Evolutionary conservation across 30 jellyfish, hydroid and myxozoan genomes (phyloP).

Genomic region (Morbakka virulenta): DNA sequence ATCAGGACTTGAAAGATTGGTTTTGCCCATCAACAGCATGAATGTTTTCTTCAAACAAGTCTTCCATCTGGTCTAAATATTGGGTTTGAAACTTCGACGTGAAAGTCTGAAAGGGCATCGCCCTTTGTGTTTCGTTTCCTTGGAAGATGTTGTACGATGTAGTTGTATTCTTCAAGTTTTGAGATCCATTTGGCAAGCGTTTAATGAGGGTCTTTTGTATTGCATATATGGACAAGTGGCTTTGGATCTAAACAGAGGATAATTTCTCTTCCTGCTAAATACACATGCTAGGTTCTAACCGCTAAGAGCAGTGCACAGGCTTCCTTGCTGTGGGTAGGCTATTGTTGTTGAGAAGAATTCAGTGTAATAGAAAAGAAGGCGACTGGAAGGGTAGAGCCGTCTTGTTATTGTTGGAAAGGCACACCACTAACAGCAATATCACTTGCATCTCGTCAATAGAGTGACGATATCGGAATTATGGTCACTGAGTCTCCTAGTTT

Average conservation of each 20-base stretch:
- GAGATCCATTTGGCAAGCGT: conserved; percentile 25
- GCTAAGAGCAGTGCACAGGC: conserved; percentile 35
- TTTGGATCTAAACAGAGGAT: conserved; percentile 27
- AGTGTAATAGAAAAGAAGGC: conserved; percentile 39
- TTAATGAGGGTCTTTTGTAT: conserved; percentile 37
- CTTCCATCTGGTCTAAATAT: conserved; percentile 28
- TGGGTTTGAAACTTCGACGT: conserved; percentile 15
- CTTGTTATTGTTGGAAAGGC: conserved; percentile 13
- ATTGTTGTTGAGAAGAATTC: conserved; percentile 9
- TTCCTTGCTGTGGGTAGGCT: conserved; percentile 35
- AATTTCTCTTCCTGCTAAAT: conserved; percentile 27
- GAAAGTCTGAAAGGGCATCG: conserved; percentile 42
- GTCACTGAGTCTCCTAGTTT: too few species aligned
- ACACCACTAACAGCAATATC: conserved; percentile 38
- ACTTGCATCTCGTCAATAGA: conserved; percentile 36
- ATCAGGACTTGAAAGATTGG: neutral
- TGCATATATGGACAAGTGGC: conserved; percentile 26
- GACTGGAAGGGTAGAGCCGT: conserved; percentile 29
- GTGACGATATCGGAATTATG: too few species aligned
- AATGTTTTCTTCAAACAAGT: neutral
- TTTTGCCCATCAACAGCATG: neutral
- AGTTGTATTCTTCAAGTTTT: conserved; percentile 29
- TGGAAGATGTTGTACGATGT: conserved; percentile 26
- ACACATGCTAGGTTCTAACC: conserved; percentile 25
- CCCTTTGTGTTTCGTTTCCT: conserved; percentile 38